A percentile compares a stretch with the other conserved stretches of the same genome.
Evolutionary conservation across 2,888 invertebrate genomes (phyloP).

Genomic region (Plebejus melissa): DNA sequence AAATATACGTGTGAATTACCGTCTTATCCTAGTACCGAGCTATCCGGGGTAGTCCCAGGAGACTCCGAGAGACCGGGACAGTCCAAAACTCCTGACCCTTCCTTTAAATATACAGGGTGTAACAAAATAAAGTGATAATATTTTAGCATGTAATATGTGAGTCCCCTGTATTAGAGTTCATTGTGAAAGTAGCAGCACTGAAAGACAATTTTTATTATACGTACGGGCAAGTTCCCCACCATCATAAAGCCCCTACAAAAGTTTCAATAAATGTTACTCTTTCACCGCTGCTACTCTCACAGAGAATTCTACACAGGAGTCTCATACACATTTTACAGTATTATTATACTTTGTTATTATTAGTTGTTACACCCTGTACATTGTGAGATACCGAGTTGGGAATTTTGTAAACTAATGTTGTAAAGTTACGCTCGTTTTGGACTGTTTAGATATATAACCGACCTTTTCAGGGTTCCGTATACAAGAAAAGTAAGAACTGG

Average conservation of each 20-base stretch:
- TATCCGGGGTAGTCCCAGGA: slow-evolving; percentile 55
- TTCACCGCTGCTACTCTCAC: too few relatives aligned
- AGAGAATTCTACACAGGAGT: too few relatives aligned
- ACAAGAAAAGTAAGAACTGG: neutral
- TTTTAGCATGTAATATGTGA: too few relatives aligned
- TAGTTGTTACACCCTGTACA: slow-evolving; percentile 29
- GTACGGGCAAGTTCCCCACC: too few relatives aligned
- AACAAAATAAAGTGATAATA: too few relatives aligned
- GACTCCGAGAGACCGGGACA: slow-evolving; percentile 40
- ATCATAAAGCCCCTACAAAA: too few relatives aligned
- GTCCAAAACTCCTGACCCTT: slow-evolving; percentile 75
- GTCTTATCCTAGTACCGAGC: slow-evolving; percentile 68
- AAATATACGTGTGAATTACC: slow-evolving; percentile 76
- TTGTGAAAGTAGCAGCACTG: too few relatives aligned
- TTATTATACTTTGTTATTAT: too few relatives aligned
- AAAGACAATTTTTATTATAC: too few relatives aligned
- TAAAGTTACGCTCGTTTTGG: slow-evolving; percentile 28
- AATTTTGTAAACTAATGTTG: slow-evolving; percentile 33
- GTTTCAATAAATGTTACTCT: too few relatives aligned
- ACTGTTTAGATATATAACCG: neutral
- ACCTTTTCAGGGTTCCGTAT: neutral
- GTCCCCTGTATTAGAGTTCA: too few relatives aligned
- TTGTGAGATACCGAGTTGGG: slow-evolving; percentile 30
- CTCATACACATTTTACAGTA: too few relatives aligned
- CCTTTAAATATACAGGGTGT: slow-evolving; percentile 41